Evolutionary conservation across 2,113 vertebrate species (phyloP).

Genomic region (Empidonax alnorum): DNA sequence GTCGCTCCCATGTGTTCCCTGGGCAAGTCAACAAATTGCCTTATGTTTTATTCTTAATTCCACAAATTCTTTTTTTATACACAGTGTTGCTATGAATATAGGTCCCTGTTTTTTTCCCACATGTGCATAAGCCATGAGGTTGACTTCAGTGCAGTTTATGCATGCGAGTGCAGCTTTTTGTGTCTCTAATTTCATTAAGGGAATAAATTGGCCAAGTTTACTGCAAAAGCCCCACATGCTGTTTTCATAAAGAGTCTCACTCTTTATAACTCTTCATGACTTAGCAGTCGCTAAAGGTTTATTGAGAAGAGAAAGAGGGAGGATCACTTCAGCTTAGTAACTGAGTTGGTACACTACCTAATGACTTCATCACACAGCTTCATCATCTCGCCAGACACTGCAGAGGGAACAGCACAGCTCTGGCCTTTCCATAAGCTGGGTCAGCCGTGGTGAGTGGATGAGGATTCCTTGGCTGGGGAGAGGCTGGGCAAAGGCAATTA

Average conservation of each 20-base stretch:
- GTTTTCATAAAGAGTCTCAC: background rate
- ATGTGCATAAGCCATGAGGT: background rate
- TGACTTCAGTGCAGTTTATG: background rate
- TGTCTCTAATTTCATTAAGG: background rate
- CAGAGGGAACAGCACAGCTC: background rate
- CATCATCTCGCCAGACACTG: background rate
- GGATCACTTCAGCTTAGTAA: background rate
- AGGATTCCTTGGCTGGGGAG: background rate
- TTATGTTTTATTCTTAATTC: slow-evolving; percentile 68
- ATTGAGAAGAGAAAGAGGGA: background rate
- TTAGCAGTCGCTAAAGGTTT: background rate
- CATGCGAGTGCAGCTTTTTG: background rate
- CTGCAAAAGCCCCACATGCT: background rate
- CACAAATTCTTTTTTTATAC: slow-evolving; percentile 28
- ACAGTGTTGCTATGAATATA: background rate
- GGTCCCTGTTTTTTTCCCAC: background rate
- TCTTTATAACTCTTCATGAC: background rate
- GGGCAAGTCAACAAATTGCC: slow-evolving; percentile 54
- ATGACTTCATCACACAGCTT: background rate
- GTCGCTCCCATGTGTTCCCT: slow-evolving; percentile 7
- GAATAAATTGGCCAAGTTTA: background rate
- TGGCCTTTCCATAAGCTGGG: background rate
- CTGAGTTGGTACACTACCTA: background rate
- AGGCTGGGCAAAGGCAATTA: background rate
- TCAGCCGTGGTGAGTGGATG: background rate